These are phyloP conservation scores for Drosophila fulvimacula DNA, from an alignment of 2,888 invertebrate species.

Conservation along the genomic window DNA sequence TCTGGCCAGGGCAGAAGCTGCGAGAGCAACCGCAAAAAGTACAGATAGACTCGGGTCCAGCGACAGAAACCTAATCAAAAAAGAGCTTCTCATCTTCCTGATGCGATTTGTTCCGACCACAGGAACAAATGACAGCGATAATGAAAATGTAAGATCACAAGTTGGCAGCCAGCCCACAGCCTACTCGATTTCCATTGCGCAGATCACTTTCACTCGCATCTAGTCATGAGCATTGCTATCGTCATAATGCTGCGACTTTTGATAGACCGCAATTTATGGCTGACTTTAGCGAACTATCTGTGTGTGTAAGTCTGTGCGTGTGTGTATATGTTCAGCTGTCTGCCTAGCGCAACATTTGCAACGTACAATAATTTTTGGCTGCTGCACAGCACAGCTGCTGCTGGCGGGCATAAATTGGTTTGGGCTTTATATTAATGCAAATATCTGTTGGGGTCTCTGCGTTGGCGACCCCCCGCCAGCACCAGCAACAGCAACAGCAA, in stretches of 20 bases:
- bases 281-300: constrained; percentile 6
- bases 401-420: constrained; percentile 78
- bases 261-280: constrained; percentile 37
- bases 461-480: constrained; percentile 72
- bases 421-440: constrained; percentile 79
- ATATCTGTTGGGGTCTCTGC: constrained; percentile 72
- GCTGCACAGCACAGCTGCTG: constrained; percentile 49
- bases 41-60: constrained; percentile 19
- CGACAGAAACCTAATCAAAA: constrained; percentile 52
- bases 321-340: constrained; percentile 21
- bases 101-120: constrained; percentile 41
- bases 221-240: constrained; percentile 10
- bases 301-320: constrained; percentile 5
- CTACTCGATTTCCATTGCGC: constrained; percentile 28
- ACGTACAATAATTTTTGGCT: constrained; percentile 33
- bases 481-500: constrained; percentile 10
- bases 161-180: constrained; percentile 26
- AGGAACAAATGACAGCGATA: constrained; percentile 61
- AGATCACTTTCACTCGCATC: constrained; percentile 54
- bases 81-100: constrained; percentile 41
- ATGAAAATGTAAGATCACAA: constrained; percentile 61
- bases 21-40: constrained; percentile 37
- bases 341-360: constrained; percentile 36
- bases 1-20: constrained; percentile 34
- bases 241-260: constrained; percentile 24